Percentiles rank a stretch among this genome's conserved stretches.
Evolutionary conservation across 2,113 vertebrate genomes (phyloP).

Genomic region (Uropsilus gracilis): DNA sequence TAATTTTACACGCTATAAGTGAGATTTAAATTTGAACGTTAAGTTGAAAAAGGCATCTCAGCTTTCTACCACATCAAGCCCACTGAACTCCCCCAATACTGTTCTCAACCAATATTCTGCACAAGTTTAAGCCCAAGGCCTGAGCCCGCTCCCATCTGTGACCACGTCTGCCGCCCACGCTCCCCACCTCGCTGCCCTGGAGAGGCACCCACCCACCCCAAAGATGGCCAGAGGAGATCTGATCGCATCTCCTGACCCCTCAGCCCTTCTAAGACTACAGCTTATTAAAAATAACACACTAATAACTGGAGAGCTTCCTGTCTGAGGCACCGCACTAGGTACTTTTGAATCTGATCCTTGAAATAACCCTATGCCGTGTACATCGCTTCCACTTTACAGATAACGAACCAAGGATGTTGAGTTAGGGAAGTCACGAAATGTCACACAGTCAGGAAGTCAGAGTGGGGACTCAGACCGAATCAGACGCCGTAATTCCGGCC

Average conservation of each 20-base stretch:
- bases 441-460: neutral
- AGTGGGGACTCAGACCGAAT: neutral
- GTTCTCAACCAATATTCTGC: neutral
- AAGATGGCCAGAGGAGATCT: neutral
- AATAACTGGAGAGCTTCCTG: neutral
- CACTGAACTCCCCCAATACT: neutral
- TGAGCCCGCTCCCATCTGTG: neutral
- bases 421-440: neutral
- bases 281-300: neutral
- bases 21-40: neutral
- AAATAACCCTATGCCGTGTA: neutral
- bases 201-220: neutral
- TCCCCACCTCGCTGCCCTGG: neutral
- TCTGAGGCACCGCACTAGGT: neutral
- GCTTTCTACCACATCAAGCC: constrained; percentile 6
- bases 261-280: neutral
- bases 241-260: neutral
- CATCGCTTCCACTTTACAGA: neutral
- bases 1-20: neutral
- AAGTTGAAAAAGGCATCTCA: neutral
- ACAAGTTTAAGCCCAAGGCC: neutral
- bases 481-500: neutral
- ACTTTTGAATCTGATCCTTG: neutral
- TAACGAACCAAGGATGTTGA: neutral
- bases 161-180: neutral